phyloP scores from a whole-genome alignment of 2,113 vertebrate genomes.

The Dipodomys merriami region DNA sequence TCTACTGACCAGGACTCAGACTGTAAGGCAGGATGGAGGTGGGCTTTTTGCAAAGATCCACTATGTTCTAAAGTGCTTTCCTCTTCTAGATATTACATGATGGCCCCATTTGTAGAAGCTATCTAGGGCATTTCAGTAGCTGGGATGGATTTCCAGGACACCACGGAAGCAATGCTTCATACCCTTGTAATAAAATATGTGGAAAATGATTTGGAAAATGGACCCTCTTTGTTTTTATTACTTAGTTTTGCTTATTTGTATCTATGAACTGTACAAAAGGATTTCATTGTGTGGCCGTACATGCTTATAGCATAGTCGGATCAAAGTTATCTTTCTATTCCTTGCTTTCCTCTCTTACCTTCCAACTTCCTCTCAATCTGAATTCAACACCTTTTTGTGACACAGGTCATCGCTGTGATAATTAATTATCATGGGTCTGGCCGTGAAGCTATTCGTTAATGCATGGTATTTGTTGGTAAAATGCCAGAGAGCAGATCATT shows the following conservation, averaged over 20 bases:
- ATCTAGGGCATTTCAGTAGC: background rate
- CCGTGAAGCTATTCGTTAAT: slow-evolving; percentile 57
- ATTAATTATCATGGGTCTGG: slow-evolving; percentile 69
- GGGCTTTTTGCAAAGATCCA: background rate
- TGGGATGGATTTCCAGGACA: background rate
- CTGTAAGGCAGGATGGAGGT: rapidly evolving
- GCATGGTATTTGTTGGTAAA: slow-evolving; percentile 70
- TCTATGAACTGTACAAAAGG: too few species aligned
- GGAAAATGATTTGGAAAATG: background rate
- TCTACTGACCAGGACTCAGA: rapidly evolving
- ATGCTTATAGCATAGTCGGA: background rate
- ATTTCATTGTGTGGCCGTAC: too few species aligned
- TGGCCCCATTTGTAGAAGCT: background rate
- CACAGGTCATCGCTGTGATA: slow-evolving; percentile 30
- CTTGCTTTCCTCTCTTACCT: background rate
- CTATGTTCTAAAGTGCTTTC: background rate
- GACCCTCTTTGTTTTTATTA: background rate
- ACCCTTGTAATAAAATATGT: background rate
- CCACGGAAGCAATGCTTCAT: background rate
- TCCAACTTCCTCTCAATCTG: background rate
- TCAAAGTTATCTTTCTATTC: background rate
- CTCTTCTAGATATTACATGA: background rate
- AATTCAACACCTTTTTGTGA: slow-evolving; percentile 41
- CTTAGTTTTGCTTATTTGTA: too few species aligned
- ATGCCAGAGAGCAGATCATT: slow-evolving; percentile 70